Evolutionary conservation across 2,888 invertebrate species (phyloP).

Genomic region (Heteromyza rotundicornis): DNA sequence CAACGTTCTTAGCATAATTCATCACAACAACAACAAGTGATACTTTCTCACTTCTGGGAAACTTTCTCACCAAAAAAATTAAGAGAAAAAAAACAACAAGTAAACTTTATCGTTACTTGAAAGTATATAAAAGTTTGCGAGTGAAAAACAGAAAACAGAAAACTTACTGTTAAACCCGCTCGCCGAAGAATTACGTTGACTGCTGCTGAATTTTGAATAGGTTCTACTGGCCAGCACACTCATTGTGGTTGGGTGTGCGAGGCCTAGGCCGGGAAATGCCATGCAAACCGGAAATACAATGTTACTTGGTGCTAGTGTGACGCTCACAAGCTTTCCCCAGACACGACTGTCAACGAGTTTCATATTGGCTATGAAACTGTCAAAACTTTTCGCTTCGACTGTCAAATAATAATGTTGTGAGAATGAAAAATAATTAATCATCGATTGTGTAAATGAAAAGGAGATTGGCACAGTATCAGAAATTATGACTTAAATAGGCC

Average conservation of each 20-base stretch:
- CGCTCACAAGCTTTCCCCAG: conserved; percentile 12
- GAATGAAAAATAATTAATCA: conserved; percentile 45
- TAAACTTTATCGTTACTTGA: neutral
- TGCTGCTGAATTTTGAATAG: neutral
- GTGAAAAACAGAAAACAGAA: neutral
- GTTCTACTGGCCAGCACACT: neutral
- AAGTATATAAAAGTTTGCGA: too few species aligned
- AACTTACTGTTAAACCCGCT: neutral
- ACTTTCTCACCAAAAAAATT: neutral
- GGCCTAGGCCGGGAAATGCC: too few species aligned
- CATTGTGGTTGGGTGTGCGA: neutral
- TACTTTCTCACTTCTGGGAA: conserved; percentile 46
- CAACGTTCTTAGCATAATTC: conserved; percentile 52
- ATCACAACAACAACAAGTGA: conserved; percentile 44
- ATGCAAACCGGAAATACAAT: too few species aligned
- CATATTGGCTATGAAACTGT: conserved; percentile 23
- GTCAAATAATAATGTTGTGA: conserved; percentile 5
- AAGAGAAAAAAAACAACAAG: neutral
- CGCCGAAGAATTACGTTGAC: neutral
- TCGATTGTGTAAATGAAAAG: conserved; percentile 28
- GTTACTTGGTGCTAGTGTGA: neutral
- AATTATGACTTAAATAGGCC: conserved; percentile 29
- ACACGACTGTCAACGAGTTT: conserved; percentile 35
- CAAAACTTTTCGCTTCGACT: neutral
- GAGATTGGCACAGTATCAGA: conserved; percentile 37